Base-by-base conservation (phyloP, 2,888 invertebrate genomes). In the Trisateles emortualis region DNA sequence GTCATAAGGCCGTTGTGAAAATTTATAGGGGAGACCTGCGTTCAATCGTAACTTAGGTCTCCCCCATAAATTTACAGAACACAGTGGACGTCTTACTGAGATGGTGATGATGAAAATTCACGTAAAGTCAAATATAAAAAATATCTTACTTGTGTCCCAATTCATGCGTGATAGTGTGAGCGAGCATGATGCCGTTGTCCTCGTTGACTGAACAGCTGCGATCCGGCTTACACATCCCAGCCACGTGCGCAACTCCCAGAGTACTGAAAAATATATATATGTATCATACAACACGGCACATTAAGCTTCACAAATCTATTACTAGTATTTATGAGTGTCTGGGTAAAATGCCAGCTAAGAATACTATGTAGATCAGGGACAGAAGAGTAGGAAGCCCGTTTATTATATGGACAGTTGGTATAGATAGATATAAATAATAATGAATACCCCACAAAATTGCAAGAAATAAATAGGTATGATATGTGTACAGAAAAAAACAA, bases 141-240 rank as follows among this genome's bases (percentile, higher is more conserved):
- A 5, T 5, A 22, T 11, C 96, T 94, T 91, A 98, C 98, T 97
- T 97, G 92, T 98, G 98, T 54, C 98, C 98, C 80, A 98, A 90
- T 90, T 98, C 98, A 83, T 98, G 98, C 4, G 98, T 96, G 76
- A 98, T 96, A 63, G 98, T 98, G 90, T 97, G 96, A 19, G 98
- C 97, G 51, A 98, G 93, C 81, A 96, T 95, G 66, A 98, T 96
- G 63, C 98, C 98, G 81, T 96, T 96, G 91, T 98, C 98, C 87
- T 98, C 97, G 84, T 97, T 98, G 77, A 98, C 96, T 78, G 96
- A 97, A 83, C 98, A 98, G 79, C 97, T 97, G 66, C 96, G 94
- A 73, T 95, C 95, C 3, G 96, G 95, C 80, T 96, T 96, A 87
- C 98, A 98, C 95, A 98, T 97, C 44, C 97, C 97, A 0, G 96